phyloP scores from a whole-genome alignment of 2,113 vertebrate genomes.

The Chauna torquata region DNA sequence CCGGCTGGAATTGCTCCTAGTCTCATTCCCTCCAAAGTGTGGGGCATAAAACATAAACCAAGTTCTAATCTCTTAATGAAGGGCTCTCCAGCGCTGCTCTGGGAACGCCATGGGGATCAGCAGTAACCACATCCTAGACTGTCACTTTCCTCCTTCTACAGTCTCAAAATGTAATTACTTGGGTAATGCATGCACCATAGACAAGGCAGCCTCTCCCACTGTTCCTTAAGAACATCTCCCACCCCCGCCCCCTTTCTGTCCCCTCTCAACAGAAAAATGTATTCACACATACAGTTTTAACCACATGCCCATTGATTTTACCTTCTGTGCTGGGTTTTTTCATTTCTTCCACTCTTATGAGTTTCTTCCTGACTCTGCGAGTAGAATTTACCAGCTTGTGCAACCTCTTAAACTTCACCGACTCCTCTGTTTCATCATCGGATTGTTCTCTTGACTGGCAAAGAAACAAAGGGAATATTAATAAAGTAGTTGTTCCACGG shows the following conservation, averaged over 20 bases:
- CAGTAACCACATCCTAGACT: neutral
- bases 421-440: constrained; percentile 96
- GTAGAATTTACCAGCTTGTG: constrained; percentile 98
- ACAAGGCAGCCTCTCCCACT: neutral
- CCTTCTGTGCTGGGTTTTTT: constrained; percentile 92
- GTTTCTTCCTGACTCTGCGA: constrained; percentile 94
- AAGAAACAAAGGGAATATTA: constrained; percentile 76
- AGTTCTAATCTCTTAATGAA: constrained; percentile 32
- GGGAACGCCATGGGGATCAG: neutral
- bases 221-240: neutral
- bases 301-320: constrained; percentile 54
- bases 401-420: constrained; percentile 95
- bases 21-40: neutral
- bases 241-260: neutral
- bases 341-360: constrained; percentile 96
- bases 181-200: neutral
- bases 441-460: constrained; percentile 95
- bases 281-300: neutral
- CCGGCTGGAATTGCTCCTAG: neutral
- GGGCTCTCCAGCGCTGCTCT: neutral
- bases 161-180: neutral
- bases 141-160: neutral
- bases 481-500: constrained; percentile 33
- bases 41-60: neutral
- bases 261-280: neutral